Percentiles rank a stretch among this genome's conserved stretches.
Evolutionary conservation across 2,888 invertebrate species (phyloP).

Genomic region (Apeira syringaria): DNA sequence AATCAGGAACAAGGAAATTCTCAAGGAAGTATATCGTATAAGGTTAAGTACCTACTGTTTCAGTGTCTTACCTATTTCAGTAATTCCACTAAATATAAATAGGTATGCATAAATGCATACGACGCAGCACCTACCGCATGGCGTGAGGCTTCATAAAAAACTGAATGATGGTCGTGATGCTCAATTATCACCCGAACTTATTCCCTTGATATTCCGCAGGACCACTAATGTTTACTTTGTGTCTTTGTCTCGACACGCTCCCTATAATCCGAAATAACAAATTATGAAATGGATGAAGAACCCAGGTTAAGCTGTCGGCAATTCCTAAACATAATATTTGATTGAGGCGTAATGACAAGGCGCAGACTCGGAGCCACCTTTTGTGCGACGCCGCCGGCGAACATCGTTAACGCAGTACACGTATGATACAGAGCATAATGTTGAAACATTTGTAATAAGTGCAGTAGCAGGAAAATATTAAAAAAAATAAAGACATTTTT

Average conservation of each 20-base stretch:
- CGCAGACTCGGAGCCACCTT: conserved; percentile 74
- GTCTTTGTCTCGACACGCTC: conserved; percentile 78
- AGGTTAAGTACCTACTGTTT: conserved; percentile 3
- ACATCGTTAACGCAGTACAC: conserved; percentile 48
- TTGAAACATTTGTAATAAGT: not conserved
- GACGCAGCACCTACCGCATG: conserved; percentile 42
- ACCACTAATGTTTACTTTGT: conserved; percentile 76
- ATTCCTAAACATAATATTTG: conserved; percentile 82
- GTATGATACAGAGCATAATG: conserved; percentile 5
- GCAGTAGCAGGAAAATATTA: no score
- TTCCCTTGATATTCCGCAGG: conserved; percentile 40
- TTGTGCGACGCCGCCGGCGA: conserved; percentile 77
- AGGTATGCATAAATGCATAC: conserved; percentile 33
- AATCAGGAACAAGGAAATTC: conserved; percentile 18
- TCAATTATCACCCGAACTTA: conserved; percentile 57
- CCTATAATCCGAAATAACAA: conserved; percentile 80
- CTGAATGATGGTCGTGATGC: conserved; percentile 47
- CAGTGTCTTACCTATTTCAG: no score
- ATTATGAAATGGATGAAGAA: conserved; percentile 81
- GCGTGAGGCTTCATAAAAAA: conserved; percentile 39
- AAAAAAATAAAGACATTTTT: no score
- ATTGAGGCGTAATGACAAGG: conserved; percentile 82
- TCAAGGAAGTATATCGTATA: conserved; percentile 18
- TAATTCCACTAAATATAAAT: conserved; percentile 12
- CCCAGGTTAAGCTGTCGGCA: conserved; percentile 80